Conservation (phyloP, 2,888 invertebrate genomes). For the Monopis laevigella region DNA sequence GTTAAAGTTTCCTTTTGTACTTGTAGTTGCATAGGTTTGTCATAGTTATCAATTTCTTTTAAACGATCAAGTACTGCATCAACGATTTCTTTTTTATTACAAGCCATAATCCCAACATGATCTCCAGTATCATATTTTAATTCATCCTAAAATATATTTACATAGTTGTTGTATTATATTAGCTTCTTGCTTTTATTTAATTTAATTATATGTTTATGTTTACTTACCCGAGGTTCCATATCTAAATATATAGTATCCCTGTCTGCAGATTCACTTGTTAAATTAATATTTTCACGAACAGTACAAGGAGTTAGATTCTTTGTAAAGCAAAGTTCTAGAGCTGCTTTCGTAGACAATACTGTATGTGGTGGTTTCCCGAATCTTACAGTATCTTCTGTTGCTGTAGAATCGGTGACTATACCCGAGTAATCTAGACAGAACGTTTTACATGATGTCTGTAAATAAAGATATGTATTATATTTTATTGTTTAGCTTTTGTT, state of each 20-base stretch:
- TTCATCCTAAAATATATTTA: slow-evolving; percentile 38
- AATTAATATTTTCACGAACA: slow-evolving; percentile 62
- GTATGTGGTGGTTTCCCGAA: slow-evolving; percentile 66
- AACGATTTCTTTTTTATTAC: slow-evolving; percentile 81
- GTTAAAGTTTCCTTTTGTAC: slow-evolving; percentile 85
- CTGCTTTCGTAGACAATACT: slow-evolving; percentile 28
- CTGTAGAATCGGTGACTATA: slow-evolving; percentile 77
- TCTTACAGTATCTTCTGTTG: slow-evolving; percentile 78
- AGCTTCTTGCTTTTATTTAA: too few relatives aligned
- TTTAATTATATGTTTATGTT: too few relatives aligned
- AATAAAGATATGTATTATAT: too few relatives aligned
- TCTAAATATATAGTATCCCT: slow-evolving; percentile 69
- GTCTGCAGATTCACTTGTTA: slow-evolving; percentile 66
- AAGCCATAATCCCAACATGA: slow-evolving; percentile 91
- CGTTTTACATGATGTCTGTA: slow-evolving; percentile 86
- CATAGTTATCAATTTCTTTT: slow-evolving; percentile 71
- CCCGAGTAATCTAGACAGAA: slow-evolving; percentile 93
- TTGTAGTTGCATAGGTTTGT: slow-evolving; percentile 79
- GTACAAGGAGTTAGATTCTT: slow-evolving; percentile 58
- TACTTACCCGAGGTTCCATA: slow-evolving; percentile 53
- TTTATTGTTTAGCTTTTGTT: too few relatives aligned
- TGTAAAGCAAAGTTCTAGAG: slow-evolving; percentile 39
- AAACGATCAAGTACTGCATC: slow-evolving; percentile 78
- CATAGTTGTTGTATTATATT: too few relatives aligned
- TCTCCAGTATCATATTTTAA: slow-evolving; percentile 88